phyloP scores from a whole-genome alignment of 2,113 vertebrate genomes.

The Spheniscus mendiculus region DNA sequence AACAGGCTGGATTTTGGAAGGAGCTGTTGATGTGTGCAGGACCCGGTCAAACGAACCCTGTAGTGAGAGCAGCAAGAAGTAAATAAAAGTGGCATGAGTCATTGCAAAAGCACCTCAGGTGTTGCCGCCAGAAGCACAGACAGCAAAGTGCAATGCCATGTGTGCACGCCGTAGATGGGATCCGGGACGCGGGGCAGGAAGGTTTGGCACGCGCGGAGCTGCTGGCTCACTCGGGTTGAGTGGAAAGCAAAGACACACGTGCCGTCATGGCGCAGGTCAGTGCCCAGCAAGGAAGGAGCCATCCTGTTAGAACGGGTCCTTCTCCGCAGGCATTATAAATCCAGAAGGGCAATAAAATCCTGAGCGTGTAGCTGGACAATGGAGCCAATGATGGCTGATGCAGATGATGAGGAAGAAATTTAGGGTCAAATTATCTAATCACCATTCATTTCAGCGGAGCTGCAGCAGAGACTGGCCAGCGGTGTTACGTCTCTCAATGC shows the following conservation, averaged over 20 bases:
- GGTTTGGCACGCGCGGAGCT: fast-evolving
- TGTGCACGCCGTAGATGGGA: fast-evolving
- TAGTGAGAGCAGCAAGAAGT: background rate
- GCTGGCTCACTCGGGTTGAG: fast-evolving
- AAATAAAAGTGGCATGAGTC: background rate
- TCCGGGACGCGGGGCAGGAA: fast-evolving
- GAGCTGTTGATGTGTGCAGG: background rate
- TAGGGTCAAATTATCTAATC: background rate
- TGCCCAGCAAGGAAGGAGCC: fast-evolving
- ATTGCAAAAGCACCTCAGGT: background rate
- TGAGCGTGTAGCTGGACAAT: background rate
- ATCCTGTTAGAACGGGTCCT: background rate
- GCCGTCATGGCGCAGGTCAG: fast-evolving
- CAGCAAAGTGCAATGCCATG: background rate
- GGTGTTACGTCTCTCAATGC: background rate
- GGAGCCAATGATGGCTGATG: background rate
- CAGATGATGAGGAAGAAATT: background rate
- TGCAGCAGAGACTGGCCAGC: background rate
- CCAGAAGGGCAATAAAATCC: background rate
- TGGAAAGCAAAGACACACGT: background rate
- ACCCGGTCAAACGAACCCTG: fast-evolving
- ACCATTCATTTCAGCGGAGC: fast-evolving
- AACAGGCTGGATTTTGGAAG: background rate
- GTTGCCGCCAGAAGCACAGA: background rate
- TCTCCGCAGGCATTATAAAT: background rate